phyloP scores from a whole-genome alignment of 1,140 invertebrate species.

The Luehdorfia chinensis region DNA sequence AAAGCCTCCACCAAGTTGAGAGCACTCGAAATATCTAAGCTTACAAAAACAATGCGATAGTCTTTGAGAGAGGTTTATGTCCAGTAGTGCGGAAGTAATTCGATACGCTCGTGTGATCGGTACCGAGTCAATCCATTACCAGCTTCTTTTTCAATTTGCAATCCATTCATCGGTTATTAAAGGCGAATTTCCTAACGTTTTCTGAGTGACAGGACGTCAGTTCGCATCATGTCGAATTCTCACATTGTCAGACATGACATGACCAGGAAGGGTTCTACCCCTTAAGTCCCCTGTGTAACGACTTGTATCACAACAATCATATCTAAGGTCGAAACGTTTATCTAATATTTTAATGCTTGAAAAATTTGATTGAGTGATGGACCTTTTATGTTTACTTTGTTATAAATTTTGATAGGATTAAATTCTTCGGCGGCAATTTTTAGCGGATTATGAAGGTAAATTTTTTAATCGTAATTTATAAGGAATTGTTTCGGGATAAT shows the following conservation, averaged over 20 bases:
- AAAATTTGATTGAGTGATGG: conserved; percentile 17
- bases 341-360: conserved; percentile 26
- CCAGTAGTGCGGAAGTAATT: conserved; percentile 1
- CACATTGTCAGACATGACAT: conserved; percentile 31
- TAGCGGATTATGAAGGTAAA: no score
- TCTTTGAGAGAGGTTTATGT: no score
- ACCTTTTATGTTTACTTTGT: neutral
- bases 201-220: conserved; percentile 23
- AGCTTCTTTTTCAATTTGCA: conserved; percentile 9
- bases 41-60: no score
- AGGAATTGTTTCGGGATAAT: no score
- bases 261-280: conserved; percentile 27
- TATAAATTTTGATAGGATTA: no score
- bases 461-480: no score
- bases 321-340: conserved; percentile 30
- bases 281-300: neutral
- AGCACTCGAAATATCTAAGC: no score
- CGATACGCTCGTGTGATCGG: conserved; percentile 6
- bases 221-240: conserved; percentile 31
- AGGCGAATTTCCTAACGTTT: conserved; percentile 29
- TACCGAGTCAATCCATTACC: neutral
- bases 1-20: no score
- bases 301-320: conserved; percentile 37
- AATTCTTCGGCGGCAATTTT: no score
- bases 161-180: conserved; percentile 30